phyloP scores from a whole-genome alignment of 2,888 invertebrate genomes.

The Dascillus cervinus region DNA sequence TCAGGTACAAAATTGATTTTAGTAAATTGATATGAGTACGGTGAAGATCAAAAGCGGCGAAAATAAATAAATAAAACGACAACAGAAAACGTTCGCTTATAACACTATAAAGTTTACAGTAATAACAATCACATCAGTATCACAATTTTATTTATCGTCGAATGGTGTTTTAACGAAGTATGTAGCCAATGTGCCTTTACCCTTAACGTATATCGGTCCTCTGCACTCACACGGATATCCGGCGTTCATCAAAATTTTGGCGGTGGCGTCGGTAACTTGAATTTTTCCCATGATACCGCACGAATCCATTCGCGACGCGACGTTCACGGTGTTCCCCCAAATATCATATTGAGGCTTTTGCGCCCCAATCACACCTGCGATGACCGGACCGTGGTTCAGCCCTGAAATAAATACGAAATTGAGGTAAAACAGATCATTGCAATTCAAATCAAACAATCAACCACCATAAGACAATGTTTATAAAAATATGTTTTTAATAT shows the following conservation, averaged over 20 bases:
- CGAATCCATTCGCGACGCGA: conserved; percentile 95
- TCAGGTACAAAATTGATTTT: too few species aligned
- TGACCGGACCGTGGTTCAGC: conserved; percentile 82
- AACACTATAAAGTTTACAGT: too few species aligned
- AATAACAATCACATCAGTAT: not conserved
- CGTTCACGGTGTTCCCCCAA: conserved; percentile 98
- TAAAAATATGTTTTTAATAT: too few species aligned
- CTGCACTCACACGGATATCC: conserved; percentile 86
- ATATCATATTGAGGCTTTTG: conserved; percentile 98
- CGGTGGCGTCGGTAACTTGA: conserved; percentile 78
- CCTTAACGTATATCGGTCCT: conserved; percentile 90
- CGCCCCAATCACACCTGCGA: conserved; percentile 94
- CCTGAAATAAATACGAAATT: conserved; percentile 45
- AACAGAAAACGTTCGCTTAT: too few species aligned
- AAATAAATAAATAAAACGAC: too few species aligned
- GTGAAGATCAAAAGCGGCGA: too few species aligned
- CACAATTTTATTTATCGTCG: conserved; percentile 47
- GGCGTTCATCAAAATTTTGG: conserved; percentile 72
- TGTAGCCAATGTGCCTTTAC: conserved; percentile 84
- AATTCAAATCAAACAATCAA: too few species aligned
- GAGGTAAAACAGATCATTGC: not conserved
- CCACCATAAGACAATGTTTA: too few species aligned
- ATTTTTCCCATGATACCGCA: conserved; percentile 83
- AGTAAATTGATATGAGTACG: too few species aligned
- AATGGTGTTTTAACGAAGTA: conserved; percentile 86